Conservation (phyloP, 2,797 vertebrate genomes). For the Sciaenops ocellatus region DNA sequence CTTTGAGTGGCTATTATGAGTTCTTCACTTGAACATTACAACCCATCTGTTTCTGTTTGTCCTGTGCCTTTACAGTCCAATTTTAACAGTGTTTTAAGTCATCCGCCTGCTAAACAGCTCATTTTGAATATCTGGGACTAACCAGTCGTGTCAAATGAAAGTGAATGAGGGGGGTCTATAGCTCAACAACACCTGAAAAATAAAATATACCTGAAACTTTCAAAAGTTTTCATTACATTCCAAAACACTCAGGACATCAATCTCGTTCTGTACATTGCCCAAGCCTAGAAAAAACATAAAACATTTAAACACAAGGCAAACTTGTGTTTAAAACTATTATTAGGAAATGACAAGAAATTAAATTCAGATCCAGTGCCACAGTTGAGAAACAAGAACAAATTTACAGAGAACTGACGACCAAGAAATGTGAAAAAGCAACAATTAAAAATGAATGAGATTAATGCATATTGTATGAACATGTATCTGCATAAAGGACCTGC, state of each 20-base stretch:
- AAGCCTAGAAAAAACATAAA: neutral
- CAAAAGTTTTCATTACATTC: constrained; percentile 17
- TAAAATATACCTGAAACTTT: constrained; percentile 16
- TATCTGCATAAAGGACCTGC: neutral
- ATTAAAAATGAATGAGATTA: constrained; percentile 15
- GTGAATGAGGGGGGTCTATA: neutral
- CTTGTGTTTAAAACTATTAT: constrained; percentile 21
- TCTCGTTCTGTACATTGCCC: constrained; percentile 20
- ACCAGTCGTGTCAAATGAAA: neutral
- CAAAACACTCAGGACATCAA: constrained; percentile 28
- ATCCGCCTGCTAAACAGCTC: neutral
- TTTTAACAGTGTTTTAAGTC: constrained; percentile 10
- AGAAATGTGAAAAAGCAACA: constrained; percentile 8
- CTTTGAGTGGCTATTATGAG: neutral
- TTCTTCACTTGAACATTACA: neutral
- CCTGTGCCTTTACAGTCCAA: neutral
- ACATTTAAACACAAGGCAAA: too few species aligned
- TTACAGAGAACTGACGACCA: neutral
- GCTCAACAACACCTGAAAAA: constrained; percentile 11
- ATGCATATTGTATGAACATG: constrained; percentile 8
- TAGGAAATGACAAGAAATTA: constrained; percentile 14
- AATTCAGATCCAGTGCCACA: constrained; percentile 12
- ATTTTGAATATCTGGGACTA: constrained; percentile 7
- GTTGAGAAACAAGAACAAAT: neutral
- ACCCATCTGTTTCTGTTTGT: neutral